Conservation (phyloP, 2,888 invertebrate species). For the Temnothorax rugatulus region DNA sequence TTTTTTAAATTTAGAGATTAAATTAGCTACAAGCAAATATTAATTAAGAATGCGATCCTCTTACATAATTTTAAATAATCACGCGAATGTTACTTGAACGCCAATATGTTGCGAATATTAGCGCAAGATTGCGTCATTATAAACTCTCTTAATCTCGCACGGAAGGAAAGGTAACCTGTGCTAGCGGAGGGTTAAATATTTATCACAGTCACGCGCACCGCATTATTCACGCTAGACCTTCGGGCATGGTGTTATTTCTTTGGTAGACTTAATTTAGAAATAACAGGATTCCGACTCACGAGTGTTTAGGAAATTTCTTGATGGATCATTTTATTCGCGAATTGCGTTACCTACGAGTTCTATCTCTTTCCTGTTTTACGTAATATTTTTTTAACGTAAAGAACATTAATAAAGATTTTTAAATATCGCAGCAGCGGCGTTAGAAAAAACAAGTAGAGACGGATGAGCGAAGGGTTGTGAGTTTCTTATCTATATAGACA, state of each 20-base stretch:
- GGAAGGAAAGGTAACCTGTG: conserved; percentile 60
- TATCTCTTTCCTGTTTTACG: conserved; percentile 32
- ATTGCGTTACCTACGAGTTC: conserved; percentile 26
- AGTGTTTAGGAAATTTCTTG: conserved; percentile 42
- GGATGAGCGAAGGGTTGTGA: conserved; percentile 63
- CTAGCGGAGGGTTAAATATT: conserved; percentile 62
- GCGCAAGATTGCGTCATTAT: conserved; percentile 66
- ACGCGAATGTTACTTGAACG: conserved; percentile 13
- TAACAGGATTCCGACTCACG: conserved; percentile 51
- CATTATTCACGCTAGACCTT: conserved; percentile 69
- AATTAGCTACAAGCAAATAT: conserved; percentile 11
- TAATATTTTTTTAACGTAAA: conserved; percentile 47
- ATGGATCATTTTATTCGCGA: conserved; percentile 24
- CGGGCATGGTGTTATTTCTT: conserved; percentile 65
- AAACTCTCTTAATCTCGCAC: conserved; percentile 64
- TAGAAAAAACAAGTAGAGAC: conserved; percentile 45
- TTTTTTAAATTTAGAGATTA: not conserved
- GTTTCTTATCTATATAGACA: conserved; percentile 76
- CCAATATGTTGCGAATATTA: conserved; percentile 47
- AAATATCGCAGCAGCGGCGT: conserved; percentile 58
- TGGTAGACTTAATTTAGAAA: conserved; percentile 71
- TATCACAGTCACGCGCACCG: conserved; percentile 73
- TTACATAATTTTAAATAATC: conserved; percentile 5
- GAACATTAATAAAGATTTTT: conserved; percentile 43
- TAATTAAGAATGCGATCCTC: not conserved